A percentile compares a stretch with the other conserved stretches of the same genome.
phyloP scores from a whole-genome alignment of 2,888 invertebrate genomes.

The Mantis religiosa region DNA sequence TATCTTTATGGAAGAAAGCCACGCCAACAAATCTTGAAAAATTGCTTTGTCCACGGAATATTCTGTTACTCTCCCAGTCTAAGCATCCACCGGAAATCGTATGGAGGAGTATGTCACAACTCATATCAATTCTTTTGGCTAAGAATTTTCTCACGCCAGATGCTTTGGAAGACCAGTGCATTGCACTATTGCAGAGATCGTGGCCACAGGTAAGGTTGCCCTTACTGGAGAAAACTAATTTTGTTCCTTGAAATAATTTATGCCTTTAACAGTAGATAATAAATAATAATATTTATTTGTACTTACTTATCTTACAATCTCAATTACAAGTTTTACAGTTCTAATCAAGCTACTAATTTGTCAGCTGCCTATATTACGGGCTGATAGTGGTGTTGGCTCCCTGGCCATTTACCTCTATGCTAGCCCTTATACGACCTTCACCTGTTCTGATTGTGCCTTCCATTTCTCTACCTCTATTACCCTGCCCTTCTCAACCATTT shows the following conservation, averaged over 20 bases:
- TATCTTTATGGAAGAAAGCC: background rate
- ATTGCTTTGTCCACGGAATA: background rate
- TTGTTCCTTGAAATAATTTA: no score
- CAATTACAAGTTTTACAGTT: no score
- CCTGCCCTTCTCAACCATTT: no score
- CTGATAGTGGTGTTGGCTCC: no score
- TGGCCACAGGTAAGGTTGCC: background rate
- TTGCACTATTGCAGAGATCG: background rate
- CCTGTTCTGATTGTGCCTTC: no score
- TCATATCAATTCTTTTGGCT: background rate
- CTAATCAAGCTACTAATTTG: no score
- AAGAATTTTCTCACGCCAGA: background rate
- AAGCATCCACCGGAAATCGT: background rate
- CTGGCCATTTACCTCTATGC: no score
- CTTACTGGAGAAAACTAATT: background rate
- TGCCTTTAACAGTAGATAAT: background rate
- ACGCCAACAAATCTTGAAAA: background rate
- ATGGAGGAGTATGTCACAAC: background rate
- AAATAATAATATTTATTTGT: no score
- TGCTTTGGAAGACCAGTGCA: background rate
- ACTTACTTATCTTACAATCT: no score
- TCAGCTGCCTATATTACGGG: no score
- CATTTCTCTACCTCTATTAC: no score
- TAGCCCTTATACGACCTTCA: no score
- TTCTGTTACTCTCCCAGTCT: background rate